phyloP scores from a whole-genome alignment of 2,888 invertebrate genomes.

The Molorchus minor region DNA sequence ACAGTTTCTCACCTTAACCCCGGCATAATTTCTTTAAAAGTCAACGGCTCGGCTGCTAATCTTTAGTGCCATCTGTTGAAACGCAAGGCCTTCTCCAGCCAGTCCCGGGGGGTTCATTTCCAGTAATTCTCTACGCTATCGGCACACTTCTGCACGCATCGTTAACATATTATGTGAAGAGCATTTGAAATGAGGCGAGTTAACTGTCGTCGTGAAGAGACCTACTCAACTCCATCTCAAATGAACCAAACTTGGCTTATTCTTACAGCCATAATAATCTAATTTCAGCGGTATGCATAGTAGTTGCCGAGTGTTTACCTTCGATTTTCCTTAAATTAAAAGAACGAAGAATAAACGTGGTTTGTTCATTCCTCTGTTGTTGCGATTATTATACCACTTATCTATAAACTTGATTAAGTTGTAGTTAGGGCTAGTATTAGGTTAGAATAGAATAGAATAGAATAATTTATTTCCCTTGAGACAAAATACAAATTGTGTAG shows the following conservation, averaged over 20 bases:
- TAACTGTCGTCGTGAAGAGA: constrained; percentile 40
- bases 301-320: constrained; percentile 16
- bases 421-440: no score
- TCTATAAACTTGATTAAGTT: no score
- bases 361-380: no score
- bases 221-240: constrained; percentile 17
- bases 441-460: no score
- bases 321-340: constrained; percentile 7
- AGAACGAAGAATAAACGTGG: no score
- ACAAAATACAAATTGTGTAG: no score
- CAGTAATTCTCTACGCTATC: constrained; percentile 48
- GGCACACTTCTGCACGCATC: constrained; percentile 51
- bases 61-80: constrained; percentile 50
- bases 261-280: constrained; percentile 34
- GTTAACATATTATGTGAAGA: constrained; percentile 55
- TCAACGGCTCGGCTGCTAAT: constrained; percentile 42
- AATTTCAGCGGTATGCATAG: constrained; percentile 16
- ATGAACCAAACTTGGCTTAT: constrained; percentile 29
- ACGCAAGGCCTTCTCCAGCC: constrained; percentile 35
- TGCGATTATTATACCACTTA: no score
- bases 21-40: constrained; percentile 45
- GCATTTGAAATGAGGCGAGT: constrained; percentile 52
- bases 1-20: constrained; percentile 35
- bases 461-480: no score
- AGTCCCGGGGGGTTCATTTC: constrained; percentile 45